A percentile compares a stretch with the other conserved stretches of the same genome.
phyloP scores from a whole-genome alignment of 2,113 vertebrate species.

The Ivindomyrus marchei region DNA sequence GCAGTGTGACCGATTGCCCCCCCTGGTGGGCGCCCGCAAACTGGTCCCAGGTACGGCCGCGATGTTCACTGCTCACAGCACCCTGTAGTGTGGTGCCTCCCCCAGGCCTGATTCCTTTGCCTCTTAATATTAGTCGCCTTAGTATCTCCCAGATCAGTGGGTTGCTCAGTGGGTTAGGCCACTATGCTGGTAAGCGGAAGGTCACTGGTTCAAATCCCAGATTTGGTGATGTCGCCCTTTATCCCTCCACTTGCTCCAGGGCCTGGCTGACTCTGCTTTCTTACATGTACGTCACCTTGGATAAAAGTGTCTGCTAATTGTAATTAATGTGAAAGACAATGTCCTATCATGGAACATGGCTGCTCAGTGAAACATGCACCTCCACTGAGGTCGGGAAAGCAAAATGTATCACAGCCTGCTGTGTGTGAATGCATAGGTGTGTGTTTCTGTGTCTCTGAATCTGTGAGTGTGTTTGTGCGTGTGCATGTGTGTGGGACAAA shows the following conservation, averaged over 20 bases:
- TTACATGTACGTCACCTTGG: neutral
- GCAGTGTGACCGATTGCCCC: constrained; percentile 71
- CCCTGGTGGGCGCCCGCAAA: constrained; percentile 74
- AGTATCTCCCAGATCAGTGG: neutral
- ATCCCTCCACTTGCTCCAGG: neutral
- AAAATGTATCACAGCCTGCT: neutral
- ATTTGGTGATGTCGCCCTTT: neutral
- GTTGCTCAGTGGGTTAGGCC: neutral
- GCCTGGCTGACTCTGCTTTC: neutral
- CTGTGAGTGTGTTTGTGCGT: neutral
- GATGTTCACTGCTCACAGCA: neutral
- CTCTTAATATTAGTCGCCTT: neutral
- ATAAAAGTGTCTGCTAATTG: neutral
- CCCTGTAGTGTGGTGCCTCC: neutral
- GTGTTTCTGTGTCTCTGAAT: neutral
- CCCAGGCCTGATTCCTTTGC: neutral
- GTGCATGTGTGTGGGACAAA: neutral
- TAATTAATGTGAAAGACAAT: neutral
- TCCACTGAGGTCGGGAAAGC: neutral
- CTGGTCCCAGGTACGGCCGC: constrained; percentile 77
- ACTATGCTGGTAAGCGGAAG: neutral
- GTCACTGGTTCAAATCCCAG: neutral
- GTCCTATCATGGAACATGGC: neutral
- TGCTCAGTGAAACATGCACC: neutral
- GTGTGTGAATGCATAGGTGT: neutral